Conservation (phyloP, 2,113 vertebrate species). For the Myrmecobius fasciatus region DNA sequence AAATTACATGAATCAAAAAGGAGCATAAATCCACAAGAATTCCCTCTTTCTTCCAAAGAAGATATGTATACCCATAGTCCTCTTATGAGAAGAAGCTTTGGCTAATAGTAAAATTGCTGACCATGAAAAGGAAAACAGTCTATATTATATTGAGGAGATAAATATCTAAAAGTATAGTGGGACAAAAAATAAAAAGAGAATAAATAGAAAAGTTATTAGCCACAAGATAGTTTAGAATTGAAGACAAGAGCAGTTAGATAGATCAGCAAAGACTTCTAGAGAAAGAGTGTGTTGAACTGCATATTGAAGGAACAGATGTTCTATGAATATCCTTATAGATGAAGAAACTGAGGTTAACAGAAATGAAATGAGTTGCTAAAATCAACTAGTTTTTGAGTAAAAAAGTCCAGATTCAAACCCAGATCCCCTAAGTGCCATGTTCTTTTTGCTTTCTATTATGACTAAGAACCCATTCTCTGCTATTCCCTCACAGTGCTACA, state of each 20-base stretch:
- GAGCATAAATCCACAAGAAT: background rate
- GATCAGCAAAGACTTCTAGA: background rate
- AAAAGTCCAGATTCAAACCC: background rate
- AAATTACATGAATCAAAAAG: background rate
- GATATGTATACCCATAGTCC: background rate
- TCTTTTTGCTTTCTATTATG: background rate
- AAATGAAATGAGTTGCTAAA: background rate
- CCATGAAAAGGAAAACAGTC: background rate
- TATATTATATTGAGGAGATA: background rate
- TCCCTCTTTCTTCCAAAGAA: background rate
- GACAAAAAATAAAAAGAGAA: background rate
- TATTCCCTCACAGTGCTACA: background rate
- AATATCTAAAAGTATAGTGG: background rate
- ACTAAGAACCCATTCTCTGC: background rate
- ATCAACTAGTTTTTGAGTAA: background rate
- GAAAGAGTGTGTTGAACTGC: background rate
- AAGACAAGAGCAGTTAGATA: background rate
- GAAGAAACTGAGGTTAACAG: background rate
- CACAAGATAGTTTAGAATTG: background rate
- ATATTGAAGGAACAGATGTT: background rate
- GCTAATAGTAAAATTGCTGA: background rate
- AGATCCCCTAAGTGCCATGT: background rate
- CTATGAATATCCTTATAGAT: background rate
- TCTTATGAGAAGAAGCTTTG: background rate
- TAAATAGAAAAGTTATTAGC: background rate